Percentiles rank a stretch among this genome's conserved stretches.
Conservation (phyloP, 2,113 vertebrate genomes). For the Hucho hucho region DNA sequence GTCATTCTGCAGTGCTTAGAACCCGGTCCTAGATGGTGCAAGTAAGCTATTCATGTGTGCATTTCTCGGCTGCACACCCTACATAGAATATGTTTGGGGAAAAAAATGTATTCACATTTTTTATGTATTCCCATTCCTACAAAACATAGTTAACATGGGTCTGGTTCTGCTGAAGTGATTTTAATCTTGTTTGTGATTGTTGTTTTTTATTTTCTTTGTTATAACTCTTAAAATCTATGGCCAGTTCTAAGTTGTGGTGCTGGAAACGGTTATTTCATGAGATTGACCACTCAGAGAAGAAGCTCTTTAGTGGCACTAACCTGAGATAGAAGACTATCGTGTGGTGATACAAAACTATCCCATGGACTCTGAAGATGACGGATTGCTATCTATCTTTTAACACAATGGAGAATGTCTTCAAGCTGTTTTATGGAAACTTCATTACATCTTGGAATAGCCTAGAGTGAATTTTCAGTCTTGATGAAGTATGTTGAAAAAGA, state of each 20-base stretch:
- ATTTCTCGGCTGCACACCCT: too few relatives aligned
- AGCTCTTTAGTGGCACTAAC: background rate
- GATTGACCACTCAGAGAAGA: constrained; percentile 3
- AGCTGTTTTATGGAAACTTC: background rate
- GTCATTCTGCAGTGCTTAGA: constrained; percentile 48
- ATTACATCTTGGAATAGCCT: constrained; percentile 37
- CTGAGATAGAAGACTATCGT: background rate
- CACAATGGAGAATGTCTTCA: constrained; percentile 44
- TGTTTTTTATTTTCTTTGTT: constrained; percentile 43
- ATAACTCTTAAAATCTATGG: constrained; percentile 21
- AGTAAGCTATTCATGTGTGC: constrained; percentile 30
- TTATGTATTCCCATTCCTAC: constrained; percentile 43
- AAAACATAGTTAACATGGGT: constrained; percentile 50
- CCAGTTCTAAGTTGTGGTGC: constrained; percentile 59
- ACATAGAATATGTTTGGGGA: too few relatives aligned
- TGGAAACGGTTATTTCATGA: constrained; percentile 49
- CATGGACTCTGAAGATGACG: background rate
- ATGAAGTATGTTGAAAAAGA: constrained; percentile 46
- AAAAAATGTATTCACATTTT: too few relatives aligned
- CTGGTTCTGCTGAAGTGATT: constrained; percentile 61
- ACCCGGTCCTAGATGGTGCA: constrained; percentile 59
- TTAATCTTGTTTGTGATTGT: constrained; percentile 49
- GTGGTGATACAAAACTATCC: background rate
- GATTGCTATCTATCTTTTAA: background rate
- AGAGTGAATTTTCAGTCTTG: constrained; percentile 32